Percentiles rank a stretch among this genome's conserved stretches.
Evolutionary conservation across 2,888 invertebrate species (phyloP).

Genomic region (Drosophila antonietae): DNA sequence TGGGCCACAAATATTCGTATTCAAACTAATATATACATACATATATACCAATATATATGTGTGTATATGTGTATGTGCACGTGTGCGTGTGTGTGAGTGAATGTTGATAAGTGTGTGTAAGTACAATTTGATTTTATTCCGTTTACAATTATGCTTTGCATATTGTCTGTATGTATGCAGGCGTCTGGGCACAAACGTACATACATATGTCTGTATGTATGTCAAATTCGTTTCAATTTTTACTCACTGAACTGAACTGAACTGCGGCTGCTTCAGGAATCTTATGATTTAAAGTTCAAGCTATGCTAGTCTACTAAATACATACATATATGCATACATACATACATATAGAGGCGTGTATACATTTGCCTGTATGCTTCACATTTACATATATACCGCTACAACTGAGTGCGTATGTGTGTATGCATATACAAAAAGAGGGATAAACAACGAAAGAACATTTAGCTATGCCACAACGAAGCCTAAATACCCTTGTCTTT

Average conservation of each 20-base stretch:
- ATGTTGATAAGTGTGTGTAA: constrained; percentile 23
- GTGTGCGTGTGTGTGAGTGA: constrained; percentile 11
- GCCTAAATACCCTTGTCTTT: constrained; percentile 2
- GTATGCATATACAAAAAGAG: constrained; percentile 6
- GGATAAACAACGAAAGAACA: constrained; percentile 10
- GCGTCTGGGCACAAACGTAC: not conserved
- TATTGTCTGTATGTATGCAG: constrained; percentile 4
- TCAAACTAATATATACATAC: constrained; percentile 6
- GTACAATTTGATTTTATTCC: constrained; percentile 23
- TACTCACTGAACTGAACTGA: constrained; percentile 9
- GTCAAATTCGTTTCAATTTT: constrained; percentile 4
- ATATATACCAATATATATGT: not conserved
- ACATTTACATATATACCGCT: constrained; percentile 5
- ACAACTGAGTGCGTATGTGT: not conserved
- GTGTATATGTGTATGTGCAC: not conserved
- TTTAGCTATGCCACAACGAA: not conserved
- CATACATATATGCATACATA: constrained; percentile 14
- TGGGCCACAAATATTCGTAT: constrained; percentile 16
- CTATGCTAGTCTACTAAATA: constrained; percentile 3
- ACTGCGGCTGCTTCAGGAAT: constrained; percentile 4
- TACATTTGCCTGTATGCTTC: not conserved
- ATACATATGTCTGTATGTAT: not conserved
- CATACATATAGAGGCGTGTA: constrained; percentile 20
- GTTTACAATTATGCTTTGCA: constrained; percentile 10
- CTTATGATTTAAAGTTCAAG: constrained; percentile 12